A percentile compares a stretch with the other conserved stretches of the same genome.
These are phyloP conservation scores for Daubentonia madagascariensis DNA, from an alignment of 2,113 vertebrate genomes.

Conservation along the genomic window DNA sequence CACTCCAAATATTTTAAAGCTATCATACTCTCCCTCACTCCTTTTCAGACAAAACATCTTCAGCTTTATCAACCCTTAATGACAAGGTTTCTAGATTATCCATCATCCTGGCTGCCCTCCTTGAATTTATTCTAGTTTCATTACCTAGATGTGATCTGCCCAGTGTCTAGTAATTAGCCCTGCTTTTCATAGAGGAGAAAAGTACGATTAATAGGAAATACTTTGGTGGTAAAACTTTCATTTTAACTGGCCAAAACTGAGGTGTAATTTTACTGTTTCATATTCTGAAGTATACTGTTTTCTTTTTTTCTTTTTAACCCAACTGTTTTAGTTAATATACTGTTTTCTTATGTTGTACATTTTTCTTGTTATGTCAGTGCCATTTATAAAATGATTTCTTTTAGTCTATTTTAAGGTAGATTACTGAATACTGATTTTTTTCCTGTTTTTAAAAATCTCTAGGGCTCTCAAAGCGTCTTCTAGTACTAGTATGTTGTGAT, in stretches of 20 bases:
- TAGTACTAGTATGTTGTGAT: background rate
- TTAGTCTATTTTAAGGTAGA: background rate
- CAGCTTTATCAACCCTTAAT: background rate
- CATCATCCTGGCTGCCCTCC: background rate
- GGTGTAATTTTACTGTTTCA: background rate
- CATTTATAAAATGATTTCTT: background rate
- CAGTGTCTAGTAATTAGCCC: background rate
- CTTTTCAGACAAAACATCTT: background rate
- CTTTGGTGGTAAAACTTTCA: slow-evolving; percentile 26
- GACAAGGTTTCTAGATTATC: background rate
- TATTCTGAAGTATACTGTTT: background rate
- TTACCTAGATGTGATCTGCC: background rate
- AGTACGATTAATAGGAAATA: background rate
- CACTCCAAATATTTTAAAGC: background rate
- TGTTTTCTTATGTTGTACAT: background rate
- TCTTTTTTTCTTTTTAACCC: too few relatives aligned
- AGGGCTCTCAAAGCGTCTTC: background rate
- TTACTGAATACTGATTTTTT: background rate
- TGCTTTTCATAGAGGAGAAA: slow-evolving; percentile 18
- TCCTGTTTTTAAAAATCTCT: background rate
- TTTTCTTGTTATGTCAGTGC: background rate
- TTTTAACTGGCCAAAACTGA: slow-evolving; percentile 5
- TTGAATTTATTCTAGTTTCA: background rate
- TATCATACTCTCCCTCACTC: background rate
- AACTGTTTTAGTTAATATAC: too few relatives aligned